A percentile compares a stretch with the other conserved stretches of the same genome.
These are phyloP conservation scores for Homarus gammarus DNA, from an alignment of 2,888 invertebrate genomes.

Conservation along the genomic window DNA sequence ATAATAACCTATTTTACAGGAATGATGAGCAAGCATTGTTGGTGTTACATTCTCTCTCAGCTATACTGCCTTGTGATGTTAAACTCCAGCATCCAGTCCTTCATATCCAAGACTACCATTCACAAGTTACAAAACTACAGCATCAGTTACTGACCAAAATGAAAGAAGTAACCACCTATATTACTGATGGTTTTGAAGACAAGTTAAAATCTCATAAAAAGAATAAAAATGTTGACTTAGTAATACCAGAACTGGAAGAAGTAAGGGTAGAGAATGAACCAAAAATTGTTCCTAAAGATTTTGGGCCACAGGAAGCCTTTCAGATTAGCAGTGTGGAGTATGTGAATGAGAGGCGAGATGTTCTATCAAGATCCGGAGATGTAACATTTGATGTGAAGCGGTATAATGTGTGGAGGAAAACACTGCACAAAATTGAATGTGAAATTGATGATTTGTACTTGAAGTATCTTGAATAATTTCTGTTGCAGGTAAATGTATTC, in stretches of 20 bases:
- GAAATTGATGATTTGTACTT: slow-evolving; percentile 57
- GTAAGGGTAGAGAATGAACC: not conserved
- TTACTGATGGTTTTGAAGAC: slow-evolving; percentile 30
- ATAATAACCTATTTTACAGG: slow-evolving; percentile 12
- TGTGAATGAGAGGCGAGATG: slow-evolving; percentile 37
- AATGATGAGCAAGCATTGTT: slow-evolving; percentile 50
- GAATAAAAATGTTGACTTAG: not conserved
- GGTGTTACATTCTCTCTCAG: slow-evolving; percentile 54
- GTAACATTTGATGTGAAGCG: slow-evolving; percentile 32
- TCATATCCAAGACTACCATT: not conserved
- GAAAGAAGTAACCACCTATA: slow-evolving; percentile 33
- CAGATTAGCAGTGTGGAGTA: slow-evolving; percentile 12
- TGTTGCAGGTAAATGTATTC: no score
- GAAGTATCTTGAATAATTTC: slow-evolving; percentile 42
- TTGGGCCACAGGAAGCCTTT: not conserved
- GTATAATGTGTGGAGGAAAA: slow-evolving; percentile 52
- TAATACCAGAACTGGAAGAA: not conserved
- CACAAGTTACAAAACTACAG: slow-evolving; percentile 12
- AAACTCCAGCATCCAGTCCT: slow-evolving; percentile 21
- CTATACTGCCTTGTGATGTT: slow-evolving; percentile 45
- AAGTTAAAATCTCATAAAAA: slow-evolving; percentile 6
- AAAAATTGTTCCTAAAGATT: not conserved
- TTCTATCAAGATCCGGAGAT: slow-evolving; percentile 27
- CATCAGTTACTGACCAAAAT: slow-evolving; percentile 48
- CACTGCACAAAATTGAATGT: slow-evolving; percentile 23